phyloP scores from a whole-genome alignment of 2,797 vertebrate genomes.

The Falco cherrug region DNA sequence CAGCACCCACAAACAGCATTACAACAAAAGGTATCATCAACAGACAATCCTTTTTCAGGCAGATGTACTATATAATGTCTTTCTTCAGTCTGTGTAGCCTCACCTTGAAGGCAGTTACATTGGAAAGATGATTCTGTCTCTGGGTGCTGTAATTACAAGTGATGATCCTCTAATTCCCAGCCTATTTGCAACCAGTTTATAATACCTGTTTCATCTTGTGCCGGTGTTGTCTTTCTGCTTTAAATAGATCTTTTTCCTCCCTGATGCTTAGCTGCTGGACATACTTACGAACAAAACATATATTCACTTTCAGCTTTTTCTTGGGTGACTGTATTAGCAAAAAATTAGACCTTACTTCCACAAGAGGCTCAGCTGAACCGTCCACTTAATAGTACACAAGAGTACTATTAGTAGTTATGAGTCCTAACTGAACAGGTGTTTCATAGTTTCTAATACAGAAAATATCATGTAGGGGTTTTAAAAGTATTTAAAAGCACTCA shows the following conservation, averaged over 20 bases:
- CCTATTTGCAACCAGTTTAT: not conserved
- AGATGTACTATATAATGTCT: not conserved
- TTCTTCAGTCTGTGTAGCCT: not conserved
- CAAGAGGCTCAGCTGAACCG: not conserved
- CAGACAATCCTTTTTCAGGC: not conserved
- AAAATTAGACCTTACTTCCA: not conserved
- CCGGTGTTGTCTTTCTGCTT: not conserved
- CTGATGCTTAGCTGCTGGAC: not conserved
- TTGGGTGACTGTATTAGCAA: not conserved
- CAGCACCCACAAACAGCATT: not conserved
- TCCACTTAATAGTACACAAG: not conserved
- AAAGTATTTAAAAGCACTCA: not conserved
- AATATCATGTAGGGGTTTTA: not conserved
- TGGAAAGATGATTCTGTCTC: not conserved
- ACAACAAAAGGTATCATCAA: not conserved
- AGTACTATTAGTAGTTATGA: not conserved
- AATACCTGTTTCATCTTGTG: not conserved
- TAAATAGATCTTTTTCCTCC: not conserved
- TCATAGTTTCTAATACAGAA: not conserved
- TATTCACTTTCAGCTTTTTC: not conserved
- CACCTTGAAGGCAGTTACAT: not conserved
- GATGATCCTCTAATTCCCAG: not conserved
- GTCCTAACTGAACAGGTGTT: not conserved
- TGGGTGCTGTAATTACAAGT: fast-evolving
- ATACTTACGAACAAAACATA: not conserved